phyloP scores from a whole-genome alignment of 1,140 invertebrate genomes.

The Cylas formicarius region DNA sequence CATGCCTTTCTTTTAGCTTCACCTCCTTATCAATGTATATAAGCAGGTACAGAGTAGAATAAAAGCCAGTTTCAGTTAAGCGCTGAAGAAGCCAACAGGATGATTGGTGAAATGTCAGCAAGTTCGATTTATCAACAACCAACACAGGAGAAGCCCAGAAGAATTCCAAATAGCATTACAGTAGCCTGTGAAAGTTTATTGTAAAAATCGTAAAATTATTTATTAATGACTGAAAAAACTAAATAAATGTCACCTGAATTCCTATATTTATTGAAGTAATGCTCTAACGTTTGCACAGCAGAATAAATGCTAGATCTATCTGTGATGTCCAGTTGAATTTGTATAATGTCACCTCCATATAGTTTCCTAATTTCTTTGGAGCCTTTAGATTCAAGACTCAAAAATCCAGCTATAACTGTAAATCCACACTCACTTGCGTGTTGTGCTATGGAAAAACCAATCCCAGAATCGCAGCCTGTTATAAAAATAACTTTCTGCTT shows the following conservation, averaged over 20 bases:
- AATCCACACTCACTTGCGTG: constrained; percentile 53
- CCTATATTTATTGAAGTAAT: constrained; percentile 26
- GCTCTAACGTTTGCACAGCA: constrained; percentile 37
- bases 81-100: no score
- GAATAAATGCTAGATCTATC: constrained; percentile 49
- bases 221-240: neutral
- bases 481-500: constrained; percentile 54
- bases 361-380: constrained; percentile 38
- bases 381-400: constrained; percentile 43
- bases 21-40: no score
- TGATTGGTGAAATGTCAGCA: no score
- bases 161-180: no score
- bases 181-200: no score
- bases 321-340: constrained; percentile 61
- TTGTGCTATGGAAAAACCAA: constrained; percentile 67
- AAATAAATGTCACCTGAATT: constrained; percentile 49
- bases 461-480: constrained; percentile 72
- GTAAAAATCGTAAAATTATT: constrained; percentile 4
- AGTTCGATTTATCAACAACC: no score
- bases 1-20: no score
- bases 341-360: constrained; percentile 38
- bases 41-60: no score
- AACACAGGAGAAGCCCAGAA: no score
- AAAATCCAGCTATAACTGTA: constrained; percentile 63
- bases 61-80: no score